phyloP scores from a whole-genome alignment of 2,113 vertebrate genomes.

The rabbit (Oryctolagus cuniculus) region DNA sequence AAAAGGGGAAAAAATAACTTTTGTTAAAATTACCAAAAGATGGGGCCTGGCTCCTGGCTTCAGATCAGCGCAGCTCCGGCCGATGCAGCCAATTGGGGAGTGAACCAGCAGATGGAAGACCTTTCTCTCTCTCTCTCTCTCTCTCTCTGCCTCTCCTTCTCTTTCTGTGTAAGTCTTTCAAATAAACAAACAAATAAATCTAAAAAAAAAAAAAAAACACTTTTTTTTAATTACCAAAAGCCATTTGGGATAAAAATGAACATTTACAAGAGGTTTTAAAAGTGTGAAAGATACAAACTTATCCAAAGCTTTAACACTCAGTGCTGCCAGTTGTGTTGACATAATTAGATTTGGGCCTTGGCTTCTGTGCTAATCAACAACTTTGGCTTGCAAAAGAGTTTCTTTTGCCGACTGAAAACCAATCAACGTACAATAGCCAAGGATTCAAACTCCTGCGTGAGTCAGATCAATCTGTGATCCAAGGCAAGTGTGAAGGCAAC shows the following conservation, averaged over 20 bases:
- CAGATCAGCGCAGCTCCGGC: too few relatives aligned
- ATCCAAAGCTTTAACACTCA: background rate
- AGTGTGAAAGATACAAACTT: background rate
- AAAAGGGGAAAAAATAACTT: conserved; percentile 12
- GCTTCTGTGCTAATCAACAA: background rate
- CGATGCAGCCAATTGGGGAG: too few relatives aligned
- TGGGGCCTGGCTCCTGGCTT: too few relatives aligned
- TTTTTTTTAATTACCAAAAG: conserved; percentile 20
- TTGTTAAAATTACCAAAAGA: conserved; percentile 25
- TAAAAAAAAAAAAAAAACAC: too few relatives aligned
- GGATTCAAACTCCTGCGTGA: background rate
- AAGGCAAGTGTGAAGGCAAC: background rate
- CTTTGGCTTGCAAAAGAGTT: background rate
- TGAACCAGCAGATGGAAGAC: too few relatives aligned
- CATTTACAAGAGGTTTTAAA: conserved; percentile 35
- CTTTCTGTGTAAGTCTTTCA: too few relatives aligned
- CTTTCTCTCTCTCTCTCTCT: too few relatives aligned
- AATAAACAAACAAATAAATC: too few relatives aligned
- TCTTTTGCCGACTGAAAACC: background rate
- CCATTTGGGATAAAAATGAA: background rate
- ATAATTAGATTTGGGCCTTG: background rate
- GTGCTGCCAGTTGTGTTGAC: background rate
- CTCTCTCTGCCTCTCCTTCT: too few relatives aligned
- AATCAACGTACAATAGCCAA: conserved; percentile 18
- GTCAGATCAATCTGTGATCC: background rate